These are phyloP conservation scores for Dermochelys coriacea DNA, from an alignment of 2,797 vertebrate genomes.

Conservation along the genomic window DNA sequence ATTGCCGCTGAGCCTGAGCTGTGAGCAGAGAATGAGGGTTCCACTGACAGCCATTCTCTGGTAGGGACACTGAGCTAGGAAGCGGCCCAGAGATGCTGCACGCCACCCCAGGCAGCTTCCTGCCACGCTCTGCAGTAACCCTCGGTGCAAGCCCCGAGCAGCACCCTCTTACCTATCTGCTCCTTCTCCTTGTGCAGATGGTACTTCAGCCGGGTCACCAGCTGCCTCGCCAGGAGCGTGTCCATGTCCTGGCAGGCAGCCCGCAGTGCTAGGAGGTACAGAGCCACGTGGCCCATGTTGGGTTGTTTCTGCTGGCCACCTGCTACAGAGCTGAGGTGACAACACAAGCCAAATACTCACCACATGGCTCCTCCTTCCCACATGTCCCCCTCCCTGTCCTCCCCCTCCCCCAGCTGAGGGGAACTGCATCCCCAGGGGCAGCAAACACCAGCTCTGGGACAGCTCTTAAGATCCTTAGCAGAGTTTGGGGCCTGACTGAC, in stretches of 20 bases:
- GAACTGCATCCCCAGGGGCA: not conserved
- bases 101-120: not conserved
- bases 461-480: not conserved
- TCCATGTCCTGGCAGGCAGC: constrained; percentile 85
- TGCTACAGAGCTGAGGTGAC: constrained; percentile 77
- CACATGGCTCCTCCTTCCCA: not conserved
- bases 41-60: not conserved
- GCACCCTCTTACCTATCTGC: constrained; percentile 80
- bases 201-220: constrained; percentile 88
- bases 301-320: constrained; percentile 39
- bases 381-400: no score
- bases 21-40: not conserved
- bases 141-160: not conserved
- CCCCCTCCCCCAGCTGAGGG: no score
- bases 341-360: not conserved
- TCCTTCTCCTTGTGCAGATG: constrained; percentile 88
- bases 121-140: not conserved
- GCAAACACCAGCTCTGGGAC: not conserved
- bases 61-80: not conserved
- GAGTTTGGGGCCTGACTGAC: not conserved
- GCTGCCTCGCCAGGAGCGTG: constrained; percentile 53
- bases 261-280: constrained; percentile 89
- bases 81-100: not conserved
- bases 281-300: constrained; percentile 84
- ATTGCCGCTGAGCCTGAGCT: no score